These are phyloP conservation scores for Epizoanthus rinbou DNA, from an alignment of 92 coral and sea anemone species.

Conservation along the genomic window DNA sequence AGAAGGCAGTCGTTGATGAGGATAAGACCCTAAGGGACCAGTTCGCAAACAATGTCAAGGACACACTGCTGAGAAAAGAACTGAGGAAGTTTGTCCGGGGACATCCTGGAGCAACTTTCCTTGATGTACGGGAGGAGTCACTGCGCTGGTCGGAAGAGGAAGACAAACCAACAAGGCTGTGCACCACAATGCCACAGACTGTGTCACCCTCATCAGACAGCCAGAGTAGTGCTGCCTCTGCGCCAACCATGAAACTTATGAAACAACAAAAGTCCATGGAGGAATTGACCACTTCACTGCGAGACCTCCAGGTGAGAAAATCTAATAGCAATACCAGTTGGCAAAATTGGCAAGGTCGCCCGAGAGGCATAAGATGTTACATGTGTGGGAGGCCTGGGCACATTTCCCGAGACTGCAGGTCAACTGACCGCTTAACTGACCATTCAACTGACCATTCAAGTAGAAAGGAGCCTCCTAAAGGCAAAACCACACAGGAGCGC, in stretches of 20 bases:
- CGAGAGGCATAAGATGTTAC: not conserved
- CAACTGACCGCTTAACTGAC: slow-evolving; percentile 1
- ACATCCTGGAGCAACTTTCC: slow-evolving; percentile 3
- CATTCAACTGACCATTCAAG: slow-evolving; percentile 9
- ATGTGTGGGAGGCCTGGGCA: slow-evolving; percentile 38
- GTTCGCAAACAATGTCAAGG: slow-evolving; percentile 42
- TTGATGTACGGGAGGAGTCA: slow-evolving; percentile 42
- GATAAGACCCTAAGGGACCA: slow-evolving; percentile 49
- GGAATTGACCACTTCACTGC: slow-evolving; percentile 11
- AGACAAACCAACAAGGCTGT: not conserved
- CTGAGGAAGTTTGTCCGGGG: slow-evolving; percentile 46
- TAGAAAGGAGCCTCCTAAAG: not conserved
- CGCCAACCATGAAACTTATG: slow-evolving; percentile 26
- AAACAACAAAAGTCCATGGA: slow-evolving; percentile 42
- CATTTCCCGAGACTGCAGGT: slow-evolving; percentile 49
- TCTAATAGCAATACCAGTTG: not conserved
- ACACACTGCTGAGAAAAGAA: slow-evolving; percentile 32
- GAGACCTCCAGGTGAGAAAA: slow-evolving; percentile 12
- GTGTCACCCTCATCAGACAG: not conserved
- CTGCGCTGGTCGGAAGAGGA: slow-evolving; percentile 53
- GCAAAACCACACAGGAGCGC: not conserved
- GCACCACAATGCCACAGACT: not conserved
- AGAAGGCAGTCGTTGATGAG: slow-evolving; percentile 45
- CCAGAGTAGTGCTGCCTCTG: slow-evolving; percentile 11
- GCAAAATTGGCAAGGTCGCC: not conserved